Percentiles rank a stretch among this genome's conserved stretches.
Conservation (phyloP, 2,888 invertebrate genomes). For the Heliconius charithonia region DNA sequence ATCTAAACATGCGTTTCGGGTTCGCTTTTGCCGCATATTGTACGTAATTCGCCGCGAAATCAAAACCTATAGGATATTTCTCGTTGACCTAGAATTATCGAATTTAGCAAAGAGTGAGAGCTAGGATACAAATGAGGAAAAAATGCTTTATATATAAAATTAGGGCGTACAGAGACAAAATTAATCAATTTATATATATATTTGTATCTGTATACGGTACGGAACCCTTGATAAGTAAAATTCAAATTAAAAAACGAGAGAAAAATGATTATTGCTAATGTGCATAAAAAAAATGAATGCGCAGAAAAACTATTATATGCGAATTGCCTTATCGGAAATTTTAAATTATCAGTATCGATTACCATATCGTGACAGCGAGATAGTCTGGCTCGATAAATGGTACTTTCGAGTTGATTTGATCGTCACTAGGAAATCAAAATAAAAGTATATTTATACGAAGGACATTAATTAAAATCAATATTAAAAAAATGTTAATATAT, state of each 20-base stretch:
- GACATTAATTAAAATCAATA: background rate
- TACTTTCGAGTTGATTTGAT: conserved; percentile 49
- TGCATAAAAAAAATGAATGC: background rate
- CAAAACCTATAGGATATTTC: background rate
- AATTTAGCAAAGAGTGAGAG: background rate
- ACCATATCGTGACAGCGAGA: conserved; percentile 66
- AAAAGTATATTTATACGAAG: conserved; percentile 3
- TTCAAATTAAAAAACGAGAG: background rate
- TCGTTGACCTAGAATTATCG: background rate
- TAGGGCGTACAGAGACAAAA: too few species aligned
- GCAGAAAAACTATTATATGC: conserved; percentile 46
- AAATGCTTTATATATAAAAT: too few species aligned
- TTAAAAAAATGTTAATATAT: too few species aligned
- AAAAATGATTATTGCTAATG: background rate
- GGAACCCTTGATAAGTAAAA: too few species aligned
- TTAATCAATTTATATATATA: too few species aligned
- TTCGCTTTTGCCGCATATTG: background rate
- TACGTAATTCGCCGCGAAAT: background rate
- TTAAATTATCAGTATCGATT: conserved; percentile 70
- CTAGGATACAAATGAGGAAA: too few species aligned
- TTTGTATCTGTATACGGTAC: too few species aligned
- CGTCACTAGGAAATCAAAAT: conserved; percentile 5
- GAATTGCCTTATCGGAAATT: conserved; percentile 60
- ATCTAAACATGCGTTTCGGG: background rate
- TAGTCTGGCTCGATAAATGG: conserved; percentile 58